Evolutionary conservation across 2,888 invertebrate species (phyloP), one percentile per base, ranked within the genome.

Genomic region (Drosophila infuscata): DNA sequence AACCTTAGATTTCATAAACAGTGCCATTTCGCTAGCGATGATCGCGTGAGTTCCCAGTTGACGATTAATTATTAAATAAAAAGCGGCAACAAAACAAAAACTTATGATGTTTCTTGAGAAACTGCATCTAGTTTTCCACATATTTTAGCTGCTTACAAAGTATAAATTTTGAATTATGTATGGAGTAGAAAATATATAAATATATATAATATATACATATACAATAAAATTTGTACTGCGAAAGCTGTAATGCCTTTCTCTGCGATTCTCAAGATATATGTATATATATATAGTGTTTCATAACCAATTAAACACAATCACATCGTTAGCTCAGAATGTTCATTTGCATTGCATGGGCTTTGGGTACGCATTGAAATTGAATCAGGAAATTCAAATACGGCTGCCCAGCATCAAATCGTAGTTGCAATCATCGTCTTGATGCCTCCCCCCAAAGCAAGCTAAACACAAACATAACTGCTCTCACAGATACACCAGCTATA

Each of bases 1-100:
- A 79, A 71, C 57, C 76, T 79, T 70, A 82, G 80, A 82, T 85
- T 79, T 82, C 68, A 88, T 88, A 77, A 76, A 73, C 74, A 74
- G 71, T 49, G 71, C 77, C 65, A 49, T 8, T 33, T 32, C 43
- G 56, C 61, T 68, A 76, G 76, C 38, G 85, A 77, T 85, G 85
- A 38, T 20, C 57, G 17, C 89, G 81, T 86, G 86, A 81, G 52
- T 41, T 32, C 7, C 7, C 8, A n/a, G n/a, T 9, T 9, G 11
- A 7, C 70, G 58, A 63, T 73, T 36, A 48, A 20, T 69, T 9
- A 5, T 29, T 11, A 25, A 20, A 12, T 1, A 7, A 3, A 2
- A 20, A 46, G 12, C 12, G 20, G 12, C 12, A 20, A 7, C 7
- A 3, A 20, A 43, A 41, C 6, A 17, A 3, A 8, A 25, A 25